phyloP scores from a whole-genome alignment of 1,140 invertebrate species.

The Rhyacophila brunnea region DNA sequence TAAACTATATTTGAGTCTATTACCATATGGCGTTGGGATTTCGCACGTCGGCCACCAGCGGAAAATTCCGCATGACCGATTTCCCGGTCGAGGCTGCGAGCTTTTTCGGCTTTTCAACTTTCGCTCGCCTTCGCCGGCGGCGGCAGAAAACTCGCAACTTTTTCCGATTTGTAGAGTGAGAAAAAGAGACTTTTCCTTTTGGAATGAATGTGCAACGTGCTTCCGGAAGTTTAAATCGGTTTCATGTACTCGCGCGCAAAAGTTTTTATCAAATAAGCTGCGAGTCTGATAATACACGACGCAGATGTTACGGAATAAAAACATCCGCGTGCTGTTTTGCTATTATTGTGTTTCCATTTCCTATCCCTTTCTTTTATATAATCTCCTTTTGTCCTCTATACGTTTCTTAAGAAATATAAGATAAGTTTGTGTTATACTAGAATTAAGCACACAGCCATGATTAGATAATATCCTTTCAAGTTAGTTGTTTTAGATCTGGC shows the following conservation, averaged over 20 bases:
- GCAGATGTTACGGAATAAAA: slow-evolving; percentile 5
- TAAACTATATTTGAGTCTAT: no score
- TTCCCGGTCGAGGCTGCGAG: not conserved
- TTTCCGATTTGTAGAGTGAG: not conserved
- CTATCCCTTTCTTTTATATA: no score
- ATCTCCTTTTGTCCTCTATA: no score
- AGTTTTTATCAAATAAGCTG: not conserved
- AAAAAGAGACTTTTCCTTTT: slow-evolving; percentile 8
- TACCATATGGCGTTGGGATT: no score
- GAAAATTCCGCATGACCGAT: slow-evolving; percentile 1
- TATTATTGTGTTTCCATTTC: no score
- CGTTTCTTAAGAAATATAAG: no score
- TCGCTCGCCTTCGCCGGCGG: not conserved
- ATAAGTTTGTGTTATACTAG: no score
- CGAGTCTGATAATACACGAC: not conserved
- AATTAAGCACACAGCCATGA: no score
- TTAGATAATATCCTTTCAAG: no score
- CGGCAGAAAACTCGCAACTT: not conserved
- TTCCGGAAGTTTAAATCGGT: slow-evolving; percentile 15
- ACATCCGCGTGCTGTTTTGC: no score
- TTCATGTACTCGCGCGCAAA: slow-evolving; percentile 6
- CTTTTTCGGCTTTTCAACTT: slow-evolving; percentile 5
- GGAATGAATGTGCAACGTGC: slow-evolving; percentile 7
- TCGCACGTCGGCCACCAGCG: not conserved
- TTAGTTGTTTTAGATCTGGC: no score